Conservation (phyloP, 2,888 invertebrate species). For the Himalopsyche tibetana region DNA sequence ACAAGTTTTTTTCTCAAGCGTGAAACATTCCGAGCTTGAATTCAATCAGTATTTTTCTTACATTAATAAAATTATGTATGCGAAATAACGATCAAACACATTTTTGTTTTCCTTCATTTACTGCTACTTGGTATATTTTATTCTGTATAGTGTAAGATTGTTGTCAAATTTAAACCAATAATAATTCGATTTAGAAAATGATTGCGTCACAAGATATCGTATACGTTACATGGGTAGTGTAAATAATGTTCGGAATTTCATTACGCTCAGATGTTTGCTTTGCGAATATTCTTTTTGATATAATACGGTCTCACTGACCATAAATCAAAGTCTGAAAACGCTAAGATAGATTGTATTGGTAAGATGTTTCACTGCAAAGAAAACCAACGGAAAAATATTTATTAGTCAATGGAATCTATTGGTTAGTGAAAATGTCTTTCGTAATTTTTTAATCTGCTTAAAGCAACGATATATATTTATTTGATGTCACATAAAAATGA, state of each 20-base stretch:
- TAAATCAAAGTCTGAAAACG: conserved; percentile 22
- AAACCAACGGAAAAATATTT: conserved; percentile 12
- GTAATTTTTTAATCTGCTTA: too few relatives aligned
- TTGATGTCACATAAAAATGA: too few relatives aligned
- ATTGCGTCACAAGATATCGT: neutral
- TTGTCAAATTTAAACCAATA: too few relatives aligned
- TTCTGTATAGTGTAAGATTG: too few relatives aligned
- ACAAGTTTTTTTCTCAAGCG: too few relatives aligned
- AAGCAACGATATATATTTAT: too few relatives aligned
- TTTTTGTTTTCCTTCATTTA: too few relatives aligned
- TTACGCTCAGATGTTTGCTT: neutral
- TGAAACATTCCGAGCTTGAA: too few relatives aligned
- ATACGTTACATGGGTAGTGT: neutral
- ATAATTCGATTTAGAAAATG: neutral
- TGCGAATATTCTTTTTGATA: conserved; percentile 36
- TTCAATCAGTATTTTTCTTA: too few relatives aligned
- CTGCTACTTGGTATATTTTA: too few relatives aligned
- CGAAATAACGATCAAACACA: too few relatives aligned
- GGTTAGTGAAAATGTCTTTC: neutral
- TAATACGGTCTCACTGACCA: neutral
- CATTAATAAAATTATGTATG: too few relatives aligned
- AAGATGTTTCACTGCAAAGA: neutral
- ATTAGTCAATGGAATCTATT: neutral
- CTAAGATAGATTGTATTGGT: neutral
- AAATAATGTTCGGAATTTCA: conserved; percentile 36